Conservation (phyloP, 2,888 invertebrate genomes). For the Mylabris sibirica region DNA sequence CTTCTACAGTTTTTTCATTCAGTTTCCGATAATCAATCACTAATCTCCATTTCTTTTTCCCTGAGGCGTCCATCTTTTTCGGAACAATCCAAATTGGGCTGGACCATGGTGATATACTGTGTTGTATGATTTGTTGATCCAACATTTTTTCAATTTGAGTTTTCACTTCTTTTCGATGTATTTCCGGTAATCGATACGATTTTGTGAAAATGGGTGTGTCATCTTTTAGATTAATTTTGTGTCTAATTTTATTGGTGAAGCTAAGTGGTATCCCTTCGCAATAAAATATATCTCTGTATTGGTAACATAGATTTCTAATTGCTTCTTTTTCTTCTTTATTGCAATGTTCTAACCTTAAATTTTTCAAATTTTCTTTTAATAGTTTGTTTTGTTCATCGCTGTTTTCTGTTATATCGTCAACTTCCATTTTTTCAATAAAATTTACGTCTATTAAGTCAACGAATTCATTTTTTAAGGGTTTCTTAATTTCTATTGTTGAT, state of each 20-base stretch:
- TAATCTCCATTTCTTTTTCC: too few relatives aligned
- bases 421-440: constrained; percentile 17
- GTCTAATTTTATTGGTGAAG: constrained; percentile 35
- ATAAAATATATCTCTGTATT: constrained; percentile 30
- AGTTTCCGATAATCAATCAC: too few relatives aligned
- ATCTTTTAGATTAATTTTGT: too few relatives aligned
- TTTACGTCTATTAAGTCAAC: constrained; percentile 16
- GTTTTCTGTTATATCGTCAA: neutral
- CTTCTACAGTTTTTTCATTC: too few relatives aligned
- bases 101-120: too few relatives aligned
- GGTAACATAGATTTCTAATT: constrained; percentile 20
- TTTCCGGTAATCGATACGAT: too few relatives aligned
- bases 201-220: too few relatives aligned
- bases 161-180: too few relatives aligned
- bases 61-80: too few relatives aligned
- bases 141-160: too few relatives aligned
- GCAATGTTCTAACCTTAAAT: constrained; percentile 16
- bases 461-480: constrained; percentile 20
- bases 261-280: constrained; percentile 25
- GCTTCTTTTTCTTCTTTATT: constrained; percentile 25
- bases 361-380: constrained; percentile 19
- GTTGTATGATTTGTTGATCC: too few relatives aligned
- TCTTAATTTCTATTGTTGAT: neutral
- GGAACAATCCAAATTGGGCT: too few relatives aligned
- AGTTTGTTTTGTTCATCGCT: constrained; percentile 12